Conservation (phyloP, 1,140 invertebrate genomes). For the Pentalonia nigronervosa region DNA sequence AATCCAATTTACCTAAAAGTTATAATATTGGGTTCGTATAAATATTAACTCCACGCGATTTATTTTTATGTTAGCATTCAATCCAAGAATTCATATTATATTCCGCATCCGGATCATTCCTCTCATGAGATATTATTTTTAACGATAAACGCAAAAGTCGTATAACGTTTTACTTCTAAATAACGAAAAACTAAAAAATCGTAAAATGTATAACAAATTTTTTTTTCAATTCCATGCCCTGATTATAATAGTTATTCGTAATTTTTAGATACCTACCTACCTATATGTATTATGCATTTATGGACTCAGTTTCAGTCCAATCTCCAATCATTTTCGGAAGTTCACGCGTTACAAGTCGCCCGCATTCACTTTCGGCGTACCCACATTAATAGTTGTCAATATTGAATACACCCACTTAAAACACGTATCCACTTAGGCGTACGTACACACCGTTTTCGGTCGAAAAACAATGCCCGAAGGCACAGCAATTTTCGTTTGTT, state of each 20-base stretch:
- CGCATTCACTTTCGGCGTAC: background rate
- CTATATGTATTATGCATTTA: background rate
- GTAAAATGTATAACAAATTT: too few species aligned
- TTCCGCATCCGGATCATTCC: too few species aligned
- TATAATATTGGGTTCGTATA: too few species aligned
- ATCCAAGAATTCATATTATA: too few species aligned
- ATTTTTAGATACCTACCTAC: background rate
- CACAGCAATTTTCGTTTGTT: background rate
- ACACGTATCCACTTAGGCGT: background rate
- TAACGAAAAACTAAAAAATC: too few species aligned
- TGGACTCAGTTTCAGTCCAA: background rate
- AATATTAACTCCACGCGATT: too few species aligned
- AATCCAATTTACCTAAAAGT: too few species aligned
- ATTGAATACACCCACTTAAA: background rate
- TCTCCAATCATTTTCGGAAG: background rate
- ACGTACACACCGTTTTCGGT: background rate
- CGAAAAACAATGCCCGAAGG: background rate
- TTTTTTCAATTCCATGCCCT: too few species aligned
- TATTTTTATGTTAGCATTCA: too few species aligned
- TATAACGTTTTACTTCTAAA: too few species aligned
- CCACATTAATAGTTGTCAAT: background rate
- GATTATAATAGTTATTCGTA: background rate
- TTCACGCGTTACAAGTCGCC: background rate
- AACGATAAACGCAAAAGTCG: too few species aligned
- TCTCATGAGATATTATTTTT: too few species aligned